Conservation (phyloP, 35 echinoderm and acorn worm species). For the Nesometra sesokonis region DNA sequence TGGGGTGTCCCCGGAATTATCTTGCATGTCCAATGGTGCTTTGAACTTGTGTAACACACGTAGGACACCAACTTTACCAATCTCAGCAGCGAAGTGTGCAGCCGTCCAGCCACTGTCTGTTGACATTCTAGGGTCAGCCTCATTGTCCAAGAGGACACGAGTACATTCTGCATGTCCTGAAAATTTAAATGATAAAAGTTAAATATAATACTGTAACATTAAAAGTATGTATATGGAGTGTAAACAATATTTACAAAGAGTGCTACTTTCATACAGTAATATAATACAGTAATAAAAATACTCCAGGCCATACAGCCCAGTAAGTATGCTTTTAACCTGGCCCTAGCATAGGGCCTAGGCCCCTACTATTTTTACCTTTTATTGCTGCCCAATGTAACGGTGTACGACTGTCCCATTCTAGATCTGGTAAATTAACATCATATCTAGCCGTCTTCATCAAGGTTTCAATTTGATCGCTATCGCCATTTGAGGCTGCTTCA, state of each 20-base stretch:
- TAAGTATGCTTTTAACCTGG: neutral
- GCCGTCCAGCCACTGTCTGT: conserved; percentile 85
- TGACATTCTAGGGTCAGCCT: conserved; percentile 36
- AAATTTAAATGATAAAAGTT: neutral
- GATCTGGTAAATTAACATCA: conserved; percentile 68
- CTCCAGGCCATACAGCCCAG: too few relatives aligned
- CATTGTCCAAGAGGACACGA: conserved; percentile 63
- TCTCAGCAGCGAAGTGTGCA: conserved; percentile 80
- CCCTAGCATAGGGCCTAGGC: neutral
- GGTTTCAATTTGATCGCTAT: conserved; percentile 61
- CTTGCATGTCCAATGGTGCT: conserved; percentile 39
- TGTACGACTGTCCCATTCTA: conserved; percentile 72
- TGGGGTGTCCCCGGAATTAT: conserved; percentile 71
- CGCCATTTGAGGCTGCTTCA: conserved; percentile 73
- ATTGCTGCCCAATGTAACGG: conserved; percentile 94
- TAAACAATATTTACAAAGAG: neutral
- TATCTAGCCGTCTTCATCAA: conserved; percentile 64
- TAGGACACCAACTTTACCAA: conserved; percentile 61
- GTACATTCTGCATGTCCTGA: conserved; percentile 83
- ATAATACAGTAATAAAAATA: neutral
- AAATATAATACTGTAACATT: neutral
- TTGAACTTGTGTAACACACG: conserved; percentile 62
- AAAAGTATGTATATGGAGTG: too few relatives aligned
- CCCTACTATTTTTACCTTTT: conserved; percentile 35
- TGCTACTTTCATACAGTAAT: neutral